Conservation (phyloP, 2,113 vertebrate species). For the Bujurquina vittata region DNA sequence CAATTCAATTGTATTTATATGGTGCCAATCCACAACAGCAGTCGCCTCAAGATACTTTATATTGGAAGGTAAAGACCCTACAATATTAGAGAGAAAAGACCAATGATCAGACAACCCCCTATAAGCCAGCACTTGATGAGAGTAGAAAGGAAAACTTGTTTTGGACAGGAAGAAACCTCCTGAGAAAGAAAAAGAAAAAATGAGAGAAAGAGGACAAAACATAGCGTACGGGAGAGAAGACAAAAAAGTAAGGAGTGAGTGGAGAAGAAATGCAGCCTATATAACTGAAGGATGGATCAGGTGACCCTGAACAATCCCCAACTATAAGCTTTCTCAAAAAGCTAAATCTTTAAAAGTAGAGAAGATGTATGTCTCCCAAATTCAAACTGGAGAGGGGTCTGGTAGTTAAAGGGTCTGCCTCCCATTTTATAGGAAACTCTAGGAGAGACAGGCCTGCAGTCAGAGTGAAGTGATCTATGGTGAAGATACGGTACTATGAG, state of each 20-base stretch:
- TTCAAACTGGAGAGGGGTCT: neutral
- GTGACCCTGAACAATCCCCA: neutral
- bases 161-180: neutral
- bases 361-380: accelerated
- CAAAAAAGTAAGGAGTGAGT: accelerated
- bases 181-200: neutral
- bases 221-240: neutral
- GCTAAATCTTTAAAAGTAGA: neutral
- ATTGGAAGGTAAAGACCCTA: neutral
- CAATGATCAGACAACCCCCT: neutral
- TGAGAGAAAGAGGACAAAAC: neutral
- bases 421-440: neutral
- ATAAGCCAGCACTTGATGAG: neutral
- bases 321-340: neutral
- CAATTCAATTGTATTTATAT: neutral
- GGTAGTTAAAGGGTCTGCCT: neutral
- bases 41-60: neutral
- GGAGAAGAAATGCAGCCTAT: neutral
- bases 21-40: neutral
- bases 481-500: accelerated
- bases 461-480: neutral
- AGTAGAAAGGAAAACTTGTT: accelerated
- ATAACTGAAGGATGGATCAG: neutral
- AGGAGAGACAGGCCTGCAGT: neutral
- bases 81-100: too few relatives aligned